Evolutionary conservation across 2,113 vertebrate species (phyloP).

Genomic region (Phalacrocorax aristotelis): DNA sequence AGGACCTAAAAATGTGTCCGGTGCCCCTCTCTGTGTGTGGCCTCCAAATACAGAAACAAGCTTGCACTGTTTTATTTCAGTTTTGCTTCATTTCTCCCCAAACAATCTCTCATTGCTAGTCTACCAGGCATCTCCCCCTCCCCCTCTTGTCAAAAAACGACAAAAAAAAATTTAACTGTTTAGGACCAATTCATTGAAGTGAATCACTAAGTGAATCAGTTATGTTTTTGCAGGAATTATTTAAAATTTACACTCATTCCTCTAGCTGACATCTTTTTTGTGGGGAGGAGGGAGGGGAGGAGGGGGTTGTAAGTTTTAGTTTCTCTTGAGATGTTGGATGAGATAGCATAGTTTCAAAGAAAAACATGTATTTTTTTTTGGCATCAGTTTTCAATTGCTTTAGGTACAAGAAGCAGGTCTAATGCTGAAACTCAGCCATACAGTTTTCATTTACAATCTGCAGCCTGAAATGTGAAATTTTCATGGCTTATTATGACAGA

Average conservation of each 20-base stretch:
- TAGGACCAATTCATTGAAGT: constrained; percentile 39
- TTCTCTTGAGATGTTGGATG: background rate
- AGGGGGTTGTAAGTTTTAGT: background rate
- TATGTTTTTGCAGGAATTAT: background rate
- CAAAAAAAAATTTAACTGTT: constrained; percentile 56
- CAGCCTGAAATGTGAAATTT: background rate
- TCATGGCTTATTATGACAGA: background rate
- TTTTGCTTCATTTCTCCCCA: constrained; percentile 77
- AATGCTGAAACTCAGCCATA: background rate
- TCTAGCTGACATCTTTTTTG: background rate
- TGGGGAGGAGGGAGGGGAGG: accelerated
- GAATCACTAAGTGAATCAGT: background rate
- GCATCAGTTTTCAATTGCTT: background rate
- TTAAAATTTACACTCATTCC: background rate
- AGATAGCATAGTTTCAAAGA: background rate
- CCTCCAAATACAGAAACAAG: constrained; percentile 68
- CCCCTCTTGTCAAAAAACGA: background rate
- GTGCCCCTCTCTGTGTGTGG: constrained; percentile 70
- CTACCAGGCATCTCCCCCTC: constrained; percentile 7
- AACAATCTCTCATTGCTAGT: constrained; percentile 71
- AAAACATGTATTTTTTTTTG: background rate
- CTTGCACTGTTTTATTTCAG: constrained; percentile 76
- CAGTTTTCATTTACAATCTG: background rate
- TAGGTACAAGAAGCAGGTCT: background rate
- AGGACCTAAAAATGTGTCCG: constrained; percentile 19